A percentile compares a stretch with the other conserved stretches of the same genome.
phyloP scores from a whole-genome alignment of 1,140 invertebrate species.

The Pseudomyrmex dendroicus region DNA sequence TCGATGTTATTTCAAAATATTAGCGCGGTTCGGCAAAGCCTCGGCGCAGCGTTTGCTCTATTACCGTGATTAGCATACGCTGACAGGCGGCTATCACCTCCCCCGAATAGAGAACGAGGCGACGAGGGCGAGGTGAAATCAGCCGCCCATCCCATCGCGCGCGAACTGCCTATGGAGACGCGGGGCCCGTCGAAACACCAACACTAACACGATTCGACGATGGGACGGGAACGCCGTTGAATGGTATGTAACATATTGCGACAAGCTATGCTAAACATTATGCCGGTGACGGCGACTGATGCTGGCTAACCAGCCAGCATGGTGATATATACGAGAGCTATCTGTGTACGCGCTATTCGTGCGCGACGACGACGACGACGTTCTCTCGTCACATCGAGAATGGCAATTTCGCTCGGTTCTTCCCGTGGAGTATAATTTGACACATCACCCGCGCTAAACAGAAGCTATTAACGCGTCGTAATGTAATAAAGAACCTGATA shows the following conservation, averaged over 20 bases:
- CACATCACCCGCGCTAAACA: background rate
- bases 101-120: background rate
- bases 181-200: constrained; percentile 48
- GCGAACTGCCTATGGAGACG: constrained; percentile 38
- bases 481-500: background rate
- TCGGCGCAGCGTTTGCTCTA: constrained; percentile 77
- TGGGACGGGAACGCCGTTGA: constrained; percentile 44
- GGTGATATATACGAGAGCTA: constrained; percentile 49
- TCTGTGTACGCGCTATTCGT: background rate
- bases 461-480: background rate
- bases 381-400: constrained; percentile 47
- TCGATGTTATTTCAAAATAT: constrained; percentile 81
- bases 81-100: constrained; percentile 67
- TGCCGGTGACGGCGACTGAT: constrained; percentile 77
- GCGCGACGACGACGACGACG: constrained; percentile 6
- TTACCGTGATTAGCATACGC: constrained; percentile 81
- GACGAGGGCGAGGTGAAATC: constrained; percentile 30
- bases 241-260: constrained; percentile 78
- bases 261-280: constrained; percentile 80
- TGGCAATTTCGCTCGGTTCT: constrained; percentile 24
- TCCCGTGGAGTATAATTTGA: background rate
- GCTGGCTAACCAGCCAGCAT: constrained; percentile 62
- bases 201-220: constrained; percentile 64
- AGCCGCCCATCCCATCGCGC: constrained; percentile 42
- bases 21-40: constrained; percentile 69